Evolutionary conservation across 2,888 invertebrate species (phyloP), one percentile per base, ranked within the genome.

Genomic region (Acanthococcus lagerstroemiae): DNA sequence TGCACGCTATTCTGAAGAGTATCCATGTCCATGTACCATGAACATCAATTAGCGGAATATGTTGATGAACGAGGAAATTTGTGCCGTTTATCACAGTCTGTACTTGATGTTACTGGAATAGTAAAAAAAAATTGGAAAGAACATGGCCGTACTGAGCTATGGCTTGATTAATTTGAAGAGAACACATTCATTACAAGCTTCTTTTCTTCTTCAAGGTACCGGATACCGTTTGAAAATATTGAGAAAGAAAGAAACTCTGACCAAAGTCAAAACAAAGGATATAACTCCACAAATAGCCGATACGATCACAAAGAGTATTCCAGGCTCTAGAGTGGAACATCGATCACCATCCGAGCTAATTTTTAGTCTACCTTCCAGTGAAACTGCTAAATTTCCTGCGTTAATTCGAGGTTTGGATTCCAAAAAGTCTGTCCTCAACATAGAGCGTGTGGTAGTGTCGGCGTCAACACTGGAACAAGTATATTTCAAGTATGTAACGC

Each of bases 381-480:
- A 78, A 52, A 81, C 81, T 44, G 70, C 74, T 4, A 75, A 77
- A 44, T 86, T 88, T 74, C 80, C 85, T 0, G 71, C 76, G 19
- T 75, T 90, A 67, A 82, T 93, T 72, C 74, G 79, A 2, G 74
- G 77, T 1, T 73, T 94, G 45, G 90, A 92, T 74, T 67, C 70
- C 0, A 74, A 78, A n/a, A 82, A 81, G 70, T 74, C 76, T 0
- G 73, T 78, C 4, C 77, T 90, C n/a, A 84, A 84, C 0, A 84
- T 95, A 52, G 80, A 82, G 54, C 84, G 87, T 7, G 86, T 92
- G 67, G 89, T 90, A 0, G 83, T 94, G 0, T 88, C 91, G 0
- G 83, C 90, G 17, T 90, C 94, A 0, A 93, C 94, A 0, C 80
- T 96, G 72, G 95, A 96, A 75, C 94, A 95, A 77, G 94, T 96